Conservation (phyloP, 2,888 invertebrate genomes). For the Drosophila mercatorum region DNA sequence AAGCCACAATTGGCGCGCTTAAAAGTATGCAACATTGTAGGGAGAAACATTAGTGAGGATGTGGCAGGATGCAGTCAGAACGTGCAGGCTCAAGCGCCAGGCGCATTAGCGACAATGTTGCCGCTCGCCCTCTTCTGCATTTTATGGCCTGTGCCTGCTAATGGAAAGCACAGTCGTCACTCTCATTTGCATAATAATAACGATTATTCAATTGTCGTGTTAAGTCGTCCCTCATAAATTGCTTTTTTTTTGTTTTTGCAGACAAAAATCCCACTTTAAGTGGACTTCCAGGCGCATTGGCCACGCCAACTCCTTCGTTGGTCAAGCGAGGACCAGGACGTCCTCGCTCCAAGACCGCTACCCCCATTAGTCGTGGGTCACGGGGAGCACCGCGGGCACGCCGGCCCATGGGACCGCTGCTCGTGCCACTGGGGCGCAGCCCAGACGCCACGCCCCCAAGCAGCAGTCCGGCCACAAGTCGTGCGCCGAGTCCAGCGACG, state of each 20-base stretch:
- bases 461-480: constrained; percentile 83
- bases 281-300: constrained; percentile 33
- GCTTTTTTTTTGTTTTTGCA: constrained; percentile 20
- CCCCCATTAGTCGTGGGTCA: constrained; percentile 88
- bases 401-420: constrained; percentile 85
- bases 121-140: constrained; percentile 13
- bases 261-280: constrained; percentile 28
- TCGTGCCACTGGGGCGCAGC: constrained; percentile 84
- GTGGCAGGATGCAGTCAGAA: constrained; percentile 40
- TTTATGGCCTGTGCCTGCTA: constrained; percentile 4
- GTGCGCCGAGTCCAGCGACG: constrained; percentile 81
- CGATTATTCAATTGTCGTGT: constrained; percentile 11
- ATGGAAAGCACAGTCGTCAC: background rate
- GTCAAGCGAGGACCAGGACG: constrained; percentile 89
- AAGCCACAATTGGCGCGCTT: constrained; percentile 31
- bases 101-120: constrained; percentile 68
- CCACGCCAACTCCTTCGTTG: constrained; percentile 64
- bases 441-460: constrained; percentile 82
- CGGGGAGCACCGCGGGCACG: constrained; percentile 87
- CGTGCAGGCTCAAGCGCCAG: constrained; percentile 50
- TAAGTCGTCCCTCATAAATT: constrained; percentile 10
- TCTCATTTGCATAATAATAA: constrained; percentile 34
- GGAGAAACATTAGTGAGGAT: constrained; percentile 9
- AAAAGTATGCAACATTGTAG: constrained; percentile 66
- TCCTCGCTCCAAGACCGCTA: constrained; percentile 88